Percentiles rank a stretch among this genome's conserved stretches.
Evolutionary conservation across 2,797 vertebrate species (phyloP).

Genomic region (Mus caroli): DNA sequence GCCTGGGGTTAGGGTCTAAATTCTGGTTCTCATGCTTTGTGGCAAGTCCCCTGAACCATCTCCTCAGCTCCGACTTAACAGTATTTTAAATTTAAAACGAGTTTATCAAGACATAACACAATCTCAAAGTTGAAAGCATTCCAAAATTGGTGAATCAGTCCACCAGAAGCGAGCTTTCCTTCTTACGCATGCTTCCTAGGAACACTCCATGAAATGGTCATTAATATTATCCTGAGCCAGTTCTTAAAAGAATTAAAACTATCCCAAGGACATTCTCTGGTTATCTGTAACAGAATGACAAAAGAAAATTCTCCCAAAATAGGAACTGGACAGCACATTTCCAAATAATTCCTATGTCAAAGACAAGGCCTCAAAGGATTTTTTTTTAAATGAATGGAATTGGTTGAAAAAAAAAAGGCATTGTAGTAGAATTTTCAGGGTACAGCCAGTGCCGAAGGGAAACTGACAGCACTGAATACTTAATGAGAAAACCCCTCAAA

Average conservation of each 20-base stretch:
- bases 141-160: background rate
- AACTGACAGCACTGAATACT: background rate
- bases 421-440: background rate
- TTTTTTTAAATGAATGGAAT: background rate
- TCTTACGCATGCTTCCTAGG: background rate
- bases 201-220: background rate
- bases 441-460: background rate
- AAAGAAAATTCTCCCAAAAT: background rate
- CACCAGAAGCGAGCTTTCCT: background rate
- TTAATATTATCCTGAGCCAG: background rate
- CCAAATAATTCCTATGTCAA: background rate
- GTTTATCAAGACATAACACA: background rate
- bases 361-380: background rate
- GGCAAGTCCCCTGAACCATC: background rate
- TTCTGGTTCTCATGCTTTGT: background rate
- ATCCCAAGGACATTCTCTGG: background rate
- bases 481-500: background rate
- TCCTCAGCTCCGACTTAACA: background rate
- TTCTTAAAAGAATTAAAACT: background rate
- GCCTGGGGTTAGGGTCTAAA: background rate
- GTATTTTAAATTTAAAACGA: background rate
- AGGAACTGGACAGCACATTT: background rate
- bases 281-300: background rate
- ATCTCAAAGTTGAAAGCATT: background rate
- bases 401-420: background rate